Evolutionary conservation across 2,113 vertebrate genomes (phyloP).

Genomic region (Oceanodroma tethys): DNA sequence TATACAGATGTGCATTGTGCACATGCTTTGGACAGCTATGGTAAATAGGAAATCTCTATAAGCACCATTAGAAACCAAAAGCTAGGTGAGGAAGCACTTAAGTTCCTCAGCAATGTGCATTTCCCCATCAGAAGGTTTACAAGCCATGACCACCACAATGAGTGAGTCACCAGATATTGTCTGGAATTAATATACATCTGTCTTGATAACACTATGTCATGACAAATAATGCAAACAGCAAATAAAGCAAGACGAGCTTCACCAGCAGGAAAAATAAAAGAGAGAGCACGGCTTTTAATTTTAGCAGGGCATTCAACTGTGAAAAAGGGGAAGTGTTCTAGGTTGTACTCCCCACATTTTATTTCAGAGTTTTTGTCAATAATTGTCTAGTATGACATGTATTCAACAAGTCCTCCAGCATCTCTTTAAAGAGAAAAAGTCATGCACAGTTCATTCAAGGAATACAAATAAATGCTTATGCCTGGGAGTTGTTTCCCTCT

Average conservation of each 20-base stretch:
- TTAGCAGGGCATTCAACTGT: not conserved
- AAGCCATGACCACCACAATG: not conserved
- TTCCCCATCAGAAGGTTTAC: not conserved
- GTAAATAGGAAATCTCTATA: not conserved
- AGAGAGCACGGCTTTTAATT: not conserved
- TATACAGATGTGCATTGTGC: not conserved
- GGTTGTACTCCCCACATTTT: not conserved
- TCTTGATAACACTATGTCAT: not conserved
- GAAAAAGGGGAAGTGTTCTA: not conserved
- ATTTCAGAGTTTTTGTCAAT: not conserved
- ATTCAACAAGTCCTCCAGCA: not conserved
- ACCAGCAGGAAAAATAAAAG: not conserved
- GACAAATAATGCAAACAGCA: not conserved
- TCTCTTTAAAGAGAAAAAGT: not conserved
- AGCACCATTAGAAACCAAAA: not conserved
- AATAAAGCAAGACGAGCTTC: not conserved
- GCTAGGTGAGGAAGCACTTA: not conserved
- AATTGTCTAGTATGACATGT: not conserved
- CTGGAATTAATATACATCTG: not conserved
- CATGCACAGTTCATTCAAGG: not conserved
- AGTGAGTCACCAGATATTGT: not conserved
- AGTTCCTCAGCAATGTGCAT: not conserved
- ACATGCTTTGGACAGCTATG: not conserved
- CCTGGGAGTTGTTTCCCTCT: not conserved
- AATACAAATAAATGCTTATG: not conserved